phyloP scores from a whole-genome alignment of 2,888 invertebrate species.

The Nomada lathburiana region DNA sequence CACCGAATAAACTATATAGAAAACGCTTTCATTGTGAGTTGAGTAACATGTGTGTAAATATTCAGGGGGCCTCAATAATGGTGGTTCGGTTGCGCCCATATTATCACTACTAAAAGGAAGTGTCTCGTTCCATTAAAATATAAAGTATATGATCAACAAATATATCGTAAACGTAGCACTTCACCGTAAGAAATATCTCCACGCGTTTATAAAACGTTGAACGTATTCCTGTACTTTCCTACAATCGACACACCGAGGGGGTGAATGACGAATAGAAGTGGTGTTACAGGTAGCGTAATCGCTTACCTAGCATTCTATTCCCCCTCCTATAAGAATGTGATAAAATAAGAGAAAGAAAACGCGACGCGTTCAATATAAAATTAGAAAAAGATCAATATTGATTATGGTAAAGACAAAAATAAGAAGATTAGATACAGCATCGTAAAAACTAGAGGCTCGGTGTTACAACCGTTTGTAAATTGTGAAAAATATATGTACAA shows the following conservation, averaged over 20 bases:
- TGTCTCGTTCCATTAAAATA: neutral
- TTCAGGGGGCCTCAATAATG: conserved; percentile 40
- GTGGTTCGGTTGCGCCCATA: conserved; percentile 31
- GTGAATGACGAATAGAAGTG: neutral
- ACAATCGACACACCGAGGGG: neutral
- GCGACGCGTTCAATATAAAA: conserved; percentile 28
- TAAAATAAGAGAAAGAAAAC: neutral
- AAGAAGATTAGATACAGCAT: neutral
- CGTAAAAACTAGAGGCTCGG: neutral
- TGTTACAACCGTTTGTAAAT: conserved; percentile 8
- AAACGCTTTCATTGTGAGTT: conserved; percentile 20
- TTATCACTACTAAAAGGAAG: neutral
- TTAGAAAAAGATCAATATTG: conserved; percentile 11
- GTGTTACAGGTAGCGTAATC: neutral
- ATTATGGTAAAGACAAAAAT: neutral
- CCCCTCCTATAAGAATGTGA: neutral
- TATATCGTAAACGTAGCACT: neutral
- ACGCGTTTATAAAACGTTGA: neutral
- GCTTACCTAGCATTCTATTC: conserved; percentile 5
- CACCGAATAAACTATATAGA: conserved; percentile 22
- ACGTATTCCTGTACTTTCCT: neutral
- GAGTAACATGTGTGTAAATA: conserved; percentile 30
- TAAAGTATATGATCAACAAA: neutral
- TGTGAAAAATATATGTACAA: conserved; percentile 44
- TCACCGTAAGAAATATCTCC: neutral